Base-by-base conservation (phyloP, 2,797 vertebrate species). In the Triplophysa bombifrons region DNA sequence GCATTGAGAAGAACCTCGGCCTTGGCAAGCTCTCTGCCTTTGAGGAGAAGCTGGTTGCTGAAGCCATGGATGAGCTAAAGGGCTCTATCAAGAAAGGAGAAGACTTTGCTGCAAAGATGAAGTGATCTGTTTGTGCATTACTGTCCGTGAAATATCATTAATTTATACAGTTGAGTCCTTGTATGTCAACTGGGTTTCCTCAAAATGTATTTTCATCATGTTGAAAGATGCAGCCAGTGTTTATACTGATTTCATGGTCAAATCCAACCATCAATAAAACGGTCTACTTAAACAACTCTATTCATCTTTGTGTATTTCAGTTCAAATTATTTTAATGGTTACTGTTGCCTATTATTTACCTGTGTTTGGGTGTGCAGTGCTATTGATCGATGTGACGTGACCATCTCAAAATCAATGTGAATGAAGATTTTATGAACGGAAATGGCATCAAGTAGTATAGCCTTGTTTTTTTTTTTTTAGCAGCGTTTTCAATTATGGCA, bases 1-100 rank as follows among this genome's bases (percentile, higher is more conserved):
- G 97, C 83, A 93, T 99, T 55, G 98, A 98, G 93, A 99, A 99
- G 94, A 99, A 98, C 86, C 93, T 99, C 0, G 98, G 98, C n/a
- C 92, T 99, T 11, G 96, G 97, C 84, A 96, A 95, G 86, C 81
- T 99, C 84, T 87, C 95, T 1, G 90, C 95, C 30, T 99, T 96
- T 5, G 98, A 99, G 88, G 95, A 99, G 94, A 96, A 97, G 91
- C 95, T 99, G 92, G 91, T 99, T 17, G 91, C 93, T 0, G 96
- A 95, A 0, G 96, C 96, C 66, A 87, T 96, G 11, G 69, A 84
- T 1, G 98, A 99, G 90, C 94, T 99, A 83, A 98, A 99, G 86
- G 92, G 84, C 53, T 99, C 98, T 55, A 97, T 99, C 93, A 98
- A 98, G 93, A 99, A 99, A 88, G 98, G 98, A 68, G 97, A 99